These are phyloP conservation scores for Strigamia crassipes DNA, from an alignment of 2,888 invertebrate genomes.

Conservation along the genomic window DNA sequence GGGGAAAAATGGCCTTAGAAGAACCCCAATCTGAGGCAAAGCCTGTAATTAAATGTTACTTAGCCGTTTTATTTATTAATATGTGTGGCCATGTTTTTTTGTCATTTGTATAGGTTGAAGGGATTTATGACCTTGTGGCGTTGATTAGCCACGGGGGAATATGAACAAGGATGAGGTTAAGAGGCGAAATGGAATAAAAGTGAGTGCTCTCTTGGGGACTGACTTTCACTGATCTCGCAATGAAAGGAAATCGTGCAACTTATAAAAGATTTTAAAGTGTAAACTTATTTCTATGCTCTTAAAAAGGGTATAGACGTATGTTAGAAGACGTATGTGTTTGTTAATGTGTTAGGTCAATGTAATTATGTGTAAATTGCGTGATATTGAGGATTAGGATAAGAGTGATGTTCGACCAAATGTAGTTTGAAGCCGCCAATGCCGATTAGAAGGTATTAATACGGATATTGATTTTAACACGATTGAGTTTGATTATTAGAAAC, in stretches of 20 bases:
- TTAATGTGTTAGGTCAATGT: neutral
- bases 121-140: conserved; percentile 32
- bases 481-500: neutral
- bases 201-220: conserved; percentile 5
- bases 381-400: neutral
- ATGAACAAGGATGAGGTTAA: conserved; percentile 27
- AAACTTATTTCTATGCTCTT: no score
- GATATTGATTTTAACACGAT: neutral
- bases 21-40: neutral
- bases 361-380: neutral
- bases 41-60: neutral
- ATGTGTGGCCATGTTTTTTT: conserved; percentile 2
- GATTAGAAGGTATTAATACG: neutral
- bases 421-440: neutral
- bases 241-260: conserved; percentile 17
- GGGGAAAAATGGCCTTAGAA: no score
- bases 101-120: conserved; percentile 27
- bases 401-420: neutral
- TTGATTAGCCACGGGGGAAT: conserved; percentile 12
- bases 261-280: conserved; percentile 25
- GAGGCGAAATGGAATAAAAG: conserved; percentile 31
- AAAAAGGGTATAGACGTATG: no score
- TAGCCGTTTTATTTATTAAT: neutral
- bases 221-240: conserved; percentile 31
- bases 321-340: neutral